phyloP scores from a whole-genome alignment of 2,113 vertebrate genomes.

The Pterophyllum scalare region DNA sequence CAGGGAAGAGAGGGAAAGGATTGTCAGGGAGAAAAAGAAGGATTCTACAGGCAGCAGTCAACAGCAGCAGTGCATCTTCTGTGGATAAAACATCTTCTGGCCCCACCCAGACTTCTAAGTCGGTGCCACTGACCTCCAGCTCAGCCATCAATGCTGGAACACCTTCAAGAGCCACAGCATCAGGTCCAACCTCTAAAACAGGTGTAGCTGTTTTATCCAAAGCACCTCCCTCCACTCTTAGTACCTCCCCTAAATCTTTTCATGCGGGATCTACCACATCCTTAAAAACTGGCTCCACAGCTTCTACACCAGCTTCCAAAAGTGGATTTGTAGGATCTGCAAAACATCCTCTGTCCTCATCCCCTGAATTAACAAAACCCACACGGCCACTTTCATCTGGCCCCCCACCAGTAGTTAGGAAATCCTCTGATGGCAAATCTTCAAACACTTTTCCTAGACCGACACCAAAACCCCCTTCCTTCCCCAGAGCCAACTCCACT shows the following conservation, averaged over 20 bases:
- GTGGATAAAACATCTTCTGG: constrained; percentile 49
- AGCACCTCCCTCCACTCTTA: constrained; percentile 20
- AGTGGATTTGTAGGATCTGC: constrained; percentile 20
- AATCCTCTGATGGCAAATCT: constrained; percentile 62
- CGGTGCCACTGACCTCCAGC: constrained; percentile 55
- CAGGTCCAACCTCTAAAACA: constrained; percentile 50
- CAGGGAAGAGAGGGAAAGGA: constrained; percentile 91
- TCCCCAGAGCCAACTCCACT: constrained; percentile 75
- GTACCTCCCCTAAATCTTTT: constrained; percentile 59
- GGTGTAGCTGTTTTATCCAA: constrained; percentile 47
- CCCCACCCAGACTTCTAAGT: constrained; percentile 45
- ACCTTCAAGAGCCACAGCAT: constrained; percentile 37
- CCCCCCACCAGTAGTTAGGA: constrained; percentile 57
- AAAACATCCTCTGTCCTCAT: constrained; percentile 29
- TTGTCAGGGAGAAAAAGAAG: constrained; percentile 90
- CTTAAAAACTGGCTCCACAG: constrained; percentile 47
- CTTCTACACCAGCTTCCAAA: constrained; percentile 39
- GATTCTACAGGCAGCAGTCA: constrained; percentile 83
- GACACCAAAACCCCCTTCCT: constrained; percentile 69
- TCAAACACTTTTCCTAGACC: constrained; percentile 81
- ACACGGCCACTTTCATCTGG: constrained; percentile 54
- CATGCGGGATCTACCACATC: constrained; percentile 18
- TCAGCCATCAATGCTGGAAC: constrained; percentile 46
- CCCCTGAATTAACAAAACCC: constrained; percentile 39
- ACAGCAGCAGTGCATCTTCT: constrained; percentile 78